Percentiles rank a stretch among this genome's conserved stretches.
Evolutionary conservation across 2,888 invertebrate species (phyloP).

Genomic region (Diarsia brunnea): DNA sequence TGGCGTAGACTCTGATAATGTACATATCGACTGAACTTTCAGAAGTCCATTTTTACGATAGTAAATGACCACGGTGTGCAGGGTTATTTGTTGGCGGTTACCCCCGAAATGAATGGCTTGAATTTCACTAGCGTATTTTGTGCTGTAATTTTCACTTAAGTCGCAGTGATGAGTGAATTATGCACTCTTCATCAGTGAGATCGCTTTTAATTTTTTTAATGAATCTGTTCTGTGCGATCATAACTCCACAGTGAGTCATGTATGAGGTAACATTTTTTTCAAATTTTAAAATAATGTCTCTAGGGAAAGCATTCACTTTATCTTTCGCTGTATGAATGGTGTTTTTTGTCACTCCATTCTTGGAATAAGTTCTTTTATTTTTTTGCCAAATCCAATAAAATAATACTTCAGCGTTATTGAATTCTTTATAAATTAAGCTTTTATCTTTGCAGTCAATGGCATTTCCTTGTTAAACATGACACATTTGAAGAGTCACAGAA

Average conservation of each 20-base stretch:
- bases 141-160: conserved; percentile 42
- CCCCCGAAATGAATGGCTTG: conserved; percentile 52
- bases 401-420: conserved; percentile 12
- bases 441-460: conserved; percentile 4
- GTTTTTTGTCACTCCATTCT: conserved; percentile 3
- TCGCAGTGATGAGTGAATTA: conserved; percentile 33
- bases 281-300: conserved; percentile 1
- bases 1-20: conserved; percentile 11
- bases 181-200: conserved; percentile 11
- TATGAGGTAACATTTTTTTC: conserved; percentile 1
- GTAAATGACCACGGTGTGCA: conserved; percentile 50
- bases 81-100: conserved; percentile 33
- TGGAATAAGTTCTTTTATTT: conserved; percentile 11
- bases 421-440: conserved; percentile 10
- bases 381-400: conserved; percentile 16
- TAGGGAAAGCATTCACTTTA: conserved; percentile 6
- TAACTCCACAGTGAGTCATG: conserved; percentile 8
- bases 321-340: conserved; percentile 3
- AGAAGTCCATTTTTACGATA: conserved; percentile 8
- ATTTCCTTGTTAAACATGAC: conserved; percentile 9
- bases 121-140: conserved; percentile 45
- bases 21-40: conserved; percentile 10
- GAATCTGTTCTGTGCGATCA: conserved; percentile 1
- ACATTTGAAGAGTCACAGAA: conserved; percentile 7
- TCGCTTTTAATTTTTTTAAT: conserved; percentile 2